Conservation (phyloP, 2,888 invertebrate genomes). For the Ganaspis brasiliensis region DNA sequence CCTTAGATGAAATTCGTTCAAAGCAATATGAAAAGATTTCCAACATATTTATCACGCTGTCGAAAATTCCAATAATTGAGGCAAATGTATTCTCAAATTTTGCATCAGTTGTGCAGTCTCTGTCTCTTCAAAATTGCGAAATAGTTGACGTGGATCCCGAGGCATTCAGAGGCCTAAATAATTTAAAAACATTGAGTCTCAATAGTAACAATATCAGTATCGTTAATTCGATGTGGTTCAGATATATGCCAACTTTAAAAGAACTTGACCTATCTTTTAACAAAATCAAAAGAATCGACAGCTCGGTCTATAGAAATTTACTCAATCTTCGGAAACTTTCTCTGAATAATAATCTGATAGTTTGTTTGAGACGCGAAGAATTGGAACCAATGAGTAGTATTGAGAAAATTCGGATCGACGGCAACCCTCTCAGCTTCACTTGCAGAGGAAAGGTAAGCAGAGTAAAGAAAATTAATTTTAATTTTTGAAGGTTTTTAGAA, state of each 20-base stretch:
- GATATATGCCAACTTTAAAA: slow-evolving; percentile 62
- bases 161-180: slow-evolving; percentile 63
- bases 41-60: slow-evolving; percentile 56
- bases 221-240: slow-evolving; percentile 67
- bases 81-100: slow-evolving; percentile 63
- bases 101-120: slow-evolving; percentile 57
- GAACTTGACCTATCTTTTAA: slow-evolving; percentile 74
- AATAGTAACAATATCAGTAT: slow-evolving; percentile 68
- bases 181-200: slow-evolving; percentile 68
- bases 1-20: slow-evolving; percentile 1
- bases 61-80: slow-evolving; percentile 61
- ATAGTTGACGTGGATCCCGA: slow-evolving; percentile 60
- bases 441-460: slow-evolving; percentile 73
- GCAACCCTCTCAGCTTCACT: slow-evolving; percentile 67
- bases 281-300: slow-evolving; percentile 62
- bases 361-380: slow-evolving; percentile 63
- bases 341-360: slow-evolving; percentile 69
- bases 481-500: no score
- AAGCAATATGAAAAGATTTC: background rate
- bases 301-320: slow-evolving; percentile 62
- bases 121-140: slow-evolving; percentile 70
- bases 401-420: slow-evolving; percentile 69
- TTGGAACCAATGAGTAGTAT: slow-evolving; percentile 66
- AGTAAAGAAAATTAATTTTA: no score
- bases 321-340: slow-evolving; percentile 66